phyloP scores from a whole-genome alignment of 2,113 vertebrate genomes.

The Brevimyrus niger region DNA sequence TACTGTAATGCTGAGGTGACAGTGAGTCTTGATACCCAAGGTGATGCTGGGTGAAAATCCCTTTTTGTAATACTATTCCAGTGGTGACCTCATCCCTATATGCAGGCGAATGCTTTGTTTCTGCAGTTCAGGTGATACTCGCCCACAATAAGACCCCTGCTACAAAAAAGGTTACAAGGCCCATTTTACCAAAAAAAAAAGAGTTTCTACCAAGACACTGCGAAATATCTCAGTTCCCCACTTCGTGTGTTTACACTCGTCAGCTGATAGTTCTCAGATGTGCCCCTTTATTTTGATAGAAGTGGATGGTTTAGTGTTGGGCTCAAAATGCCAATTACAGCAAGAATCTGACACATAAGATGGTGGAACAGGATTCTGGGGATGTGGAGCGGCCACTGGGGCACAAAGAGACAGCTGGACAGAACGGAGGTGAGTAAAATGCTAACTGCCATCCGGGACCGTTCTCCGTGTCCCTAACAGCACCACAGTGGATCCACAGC shows the following conservation, averaged over 20 bases:
- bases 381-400: not conserved
- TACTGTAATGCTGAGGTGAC: not conserved
- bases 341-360: not conserved
- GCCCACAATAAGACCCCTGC: slow-evolving; percentile 20
- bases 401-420: not conserved
- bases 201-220: slow-evolving; percentile 8
- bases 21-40: slow-evolving; percentile 40
- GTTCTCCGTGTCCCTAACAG: not conserved
- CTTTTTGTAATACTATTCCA: slow-evolving; percentile 44
- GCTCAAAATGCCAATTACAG: not conserved
- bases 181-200: slow-evolving; percentile 24
- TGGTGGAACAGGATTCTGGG: not conserved
- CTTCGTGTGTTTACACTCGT: slow-evolving; percentile 10
- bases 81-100: slow-evolving; percentile 12
- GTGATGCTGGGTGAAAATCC: slow-evolving; percentile 43
- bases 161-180: slow-evolving; percentile 10
- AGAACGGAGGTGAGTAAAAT: not conserved
- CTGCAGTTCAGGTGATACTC: slow-evolving; percentile 21
- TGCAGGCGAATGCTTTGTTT: slow-evolving; percentile 19
- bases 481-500: not conserved
- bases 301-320: not conserved
- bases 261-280: slow-evolving; percentile 1
- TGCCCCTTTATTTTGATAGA: slow-evolving; percentile 6
- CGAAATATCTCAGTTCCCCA: not conserved
- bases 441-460: not conserved